Evolutionary conservation across 2,888 invertebrate genomes (phyloP).

Genomic region (Andrena bicolor): DNA sequence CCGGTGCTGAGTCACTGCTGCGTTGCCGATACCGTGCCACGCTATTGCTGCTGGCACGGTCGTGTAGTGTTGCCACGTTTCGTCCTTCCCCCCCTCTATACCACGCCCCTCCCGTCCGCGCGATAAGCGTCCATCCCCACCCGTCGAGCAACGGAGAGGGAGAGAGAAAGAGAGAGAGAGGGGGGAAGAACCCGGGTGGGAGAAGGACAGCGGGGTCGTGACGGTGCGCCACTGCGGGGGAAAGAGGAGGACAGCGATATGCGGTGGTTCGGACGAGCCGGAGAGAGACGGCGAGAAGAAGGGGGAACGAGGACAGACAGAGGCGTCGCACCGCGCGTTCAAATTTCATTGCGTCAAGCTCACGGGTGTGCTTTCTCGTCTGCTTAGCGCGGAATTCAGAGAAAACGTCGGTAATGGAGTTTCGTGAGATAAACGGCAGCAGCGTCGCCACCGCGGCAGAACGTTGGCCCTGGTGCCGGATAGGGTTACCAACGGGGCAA

Average conservation of each 20-base stretch:
- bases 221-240: conserved; percentile 38
- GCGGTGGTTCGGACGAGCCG: not conserved
- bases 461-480: conserved; percentile 35
- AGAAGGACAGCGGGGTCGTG: conserved; percentile 28
- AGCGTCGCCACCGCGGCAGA: conserved; percentile 57
- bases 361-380: conserved; percentile 56
- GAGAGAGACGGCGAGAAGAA: conserved; percentile 14
- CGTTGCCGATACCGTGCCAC: conserved; percentile 75
- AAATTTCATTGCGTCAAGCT: conserved; percentile 82
- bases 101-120: conserved; percentile 50
- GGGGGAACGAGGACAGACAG: conserved; percentile 29
- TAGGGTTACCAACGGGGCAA: conserved; percentile 66
- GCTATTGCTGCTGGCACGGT: conserved; percentile 53
- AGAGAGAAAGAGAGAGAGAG: conserved; percentile 28
- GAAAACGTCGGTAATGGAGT: conserved; percentile 83
- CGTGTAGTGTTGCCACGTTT: conserved; percentile 68
- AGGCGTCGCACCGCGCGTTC: conserved; percentile 77
- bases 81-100: conserved; percentile 55
- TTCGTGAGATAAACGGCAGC: conserved; percentile 80
- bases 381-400: conserved; percentile 71
- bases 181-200: not conserved
- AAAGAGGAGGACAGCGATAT: not conserved
- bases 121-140: conserved; percentile 61
- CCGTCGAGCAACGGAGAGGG: not conserved
- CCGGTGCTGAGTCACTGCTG: conserved; percentile 80